A percentile compares a stretch with the other conserved stretches of the same genome.
These are phyloP conservation scores for Ormyrus pomaceus DNA, from an alignment of 2,888 invertebrate genomes.

Conservation along the genomic window DNA sequence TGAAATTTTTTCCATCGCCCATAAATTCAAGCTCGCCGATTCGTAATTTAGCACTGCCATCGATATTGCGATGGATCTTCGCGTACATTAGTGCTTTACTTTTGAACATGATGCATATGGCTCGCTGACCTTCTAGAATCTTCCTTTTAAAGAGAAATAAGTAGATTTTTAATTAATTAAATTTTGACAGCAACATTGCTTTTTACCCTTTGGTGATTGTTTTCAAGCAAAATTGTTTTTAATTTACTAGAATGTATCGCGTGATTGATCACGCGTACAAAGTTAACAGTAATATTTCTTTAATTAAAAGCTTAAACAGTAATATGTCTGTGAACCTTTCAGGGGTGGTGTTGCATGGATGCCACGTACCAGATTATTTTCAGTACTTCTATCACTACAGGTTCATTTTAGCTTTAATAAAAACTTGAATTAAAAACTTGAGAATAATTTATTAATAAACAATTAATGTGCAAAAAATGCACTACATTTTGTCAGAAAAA, in stretches of 20 bases:
- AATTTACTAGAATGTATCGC: not conserved
- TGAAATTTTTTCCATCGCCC: conserved; percentile 18
- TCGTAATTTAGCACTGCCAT: conserved; percentile 13
- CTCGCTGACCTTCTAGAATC: not conserved
- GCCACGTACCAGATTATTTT: too few relatives aligned
- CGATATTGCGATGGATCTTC: not conserved
- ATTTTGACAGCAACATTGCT: not conserved
- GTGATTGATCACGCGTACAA: too few relatives aligned
- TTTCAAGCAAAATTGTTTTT: not conserved
- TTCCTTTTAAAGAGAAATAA: conserved; percentile 8
- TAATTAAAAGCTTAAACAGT: too few relatives aligned
- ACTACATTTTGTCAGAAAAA: not conserved
- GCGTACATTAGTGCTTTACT: conserved; percentile 33
- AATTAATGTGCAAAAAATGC: too few relatives aligned
- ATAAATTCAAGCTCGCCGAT: conserved; percentile 12
- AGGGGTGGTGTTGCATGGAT: too few relatives aligned
- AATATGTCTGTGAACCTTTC: too few relatives aligned
- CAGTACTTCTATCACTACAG: too few relatives aligned
- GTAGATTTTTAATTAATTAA: not conserved
- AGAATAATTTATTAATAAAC: too few relatives aligned
- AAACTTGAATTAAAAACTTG: too few relatives aligned
- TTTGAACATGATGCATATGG: conserved; percentile 29
- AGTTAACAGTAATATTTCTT: too few relatives aligned
- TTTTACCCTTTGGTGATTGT: not conserved
- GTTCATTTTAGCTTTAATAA: too few relatives aligned